Evolutionary conservation across 1,140 invertebrate species (phyloP).

Genomic region (Musca vetustissima): DNA sequence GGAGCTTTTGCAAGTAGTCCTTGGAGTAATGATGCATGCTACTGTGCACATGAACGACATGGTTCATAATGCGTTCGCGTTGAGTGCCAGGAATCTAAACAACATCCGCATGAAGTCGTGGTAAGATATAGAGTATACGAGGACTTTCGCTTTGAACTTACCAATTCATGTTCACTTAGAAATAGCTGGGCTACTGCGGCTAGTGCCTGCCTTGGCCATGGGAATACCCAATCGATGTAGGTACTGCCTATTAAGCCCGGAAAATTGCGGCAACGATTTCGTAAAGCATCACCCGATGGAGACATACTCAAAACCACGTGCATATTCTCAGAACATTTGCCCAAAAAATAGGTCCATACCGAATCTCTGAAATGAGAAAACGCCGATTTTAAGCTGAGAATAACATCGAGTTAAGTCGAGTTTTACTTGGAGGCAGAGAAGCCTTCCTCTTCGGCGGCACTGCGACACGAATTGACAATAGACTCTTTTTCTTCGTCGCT

Average conservation of each 20-base stretch:
- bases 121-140: not conserved
- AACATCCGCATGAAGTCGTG: not conserved
- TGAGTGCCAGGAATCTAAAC: constrained; percentile 64
- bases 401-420: constrained; percentile 14
- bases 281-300: constrained; percentile 77
- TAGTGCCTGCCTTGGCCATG: constrained; percentile 88
- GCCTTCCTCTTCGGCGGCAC: constrained; percentile 69
- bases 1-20: constrained; percentile 71
- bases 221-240: constrained; percentile 90
- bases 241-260: constrained; percentile 90
- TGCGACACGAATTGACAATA: constrained; percentile 69
- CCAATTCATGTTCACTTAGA: constrained; percentile 61
- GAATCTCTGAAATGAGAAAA: constrained; percentile 62
- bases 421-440: constrained; percentile 69
- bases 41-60: constrained; percentile 82
- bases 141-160: constrained; percentile 28
- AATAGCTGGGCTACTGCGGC: constrained; percentile 81
- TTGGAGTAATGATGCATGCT: constrained; percentile 70
- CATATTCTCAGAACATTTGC: constrained; percentile 76
- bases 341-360: constrained; percentile 83
- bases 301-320: constrained; percentile 90
- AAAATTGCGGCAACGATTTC: constrained; percentile 83
- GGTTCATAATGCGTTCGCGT: constrained; percentile 70
- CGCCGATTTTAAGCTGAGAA: not conserved
- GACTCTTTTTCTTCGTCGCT: constrained; percentile 83